Conservation (phyloP, 2,113 vertebrate genomes). For the Lophura nycthemera region DNA sequence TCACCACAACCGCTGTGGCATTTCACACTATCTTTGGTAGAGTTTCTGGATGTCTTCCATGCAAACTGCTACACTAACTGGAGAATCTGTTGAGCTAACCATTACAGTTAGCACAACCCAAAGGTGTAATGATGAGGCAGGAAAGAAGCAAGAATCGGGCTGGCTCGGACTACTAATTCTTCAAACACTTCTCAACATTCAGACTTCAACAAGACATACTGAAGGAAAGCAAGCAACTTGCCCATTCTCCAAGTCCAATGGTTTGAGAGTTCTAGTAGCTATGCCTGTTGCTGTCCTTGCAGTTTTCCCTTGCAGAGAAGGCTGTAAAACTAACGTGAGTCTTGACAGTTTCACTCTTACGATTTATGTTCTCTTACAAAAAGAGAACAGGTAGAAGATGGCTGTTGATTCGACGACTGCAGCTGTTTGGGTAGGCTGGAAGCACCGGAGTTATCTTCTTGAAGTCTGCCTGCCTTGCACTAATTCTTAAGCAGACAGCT, state of each 20-base stretch:
- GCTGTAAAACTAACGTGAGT: background rate
- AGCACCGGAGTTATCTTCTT: background rate
- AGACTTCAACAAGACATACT: background rate
- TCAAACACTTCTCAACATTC: background rate
- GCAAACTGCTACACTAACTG: background rate
- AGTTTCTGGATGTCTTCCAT: background rate
- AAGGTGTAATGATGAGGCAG: background rate
- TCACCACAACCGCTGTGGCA: background rate
- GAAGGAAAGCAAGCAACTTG: background rate
- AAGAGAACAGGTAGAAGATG: background rate
- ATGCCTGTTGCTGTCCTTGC: background rate
- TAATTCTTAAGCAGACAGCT: background rate
- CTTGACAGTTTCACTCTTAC: background rate
- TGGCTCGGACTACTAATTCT: background rate
- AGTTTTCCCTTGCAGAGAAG: background rate
- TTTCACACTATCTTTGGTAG: background rate
- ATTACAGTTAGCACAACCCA: background rate
- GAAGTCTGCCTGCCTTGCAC: background rate
- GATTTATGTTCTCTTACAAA: background rate
- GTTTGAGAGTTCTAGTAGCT: background rate
- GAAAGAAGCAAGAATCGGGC: accelerated
- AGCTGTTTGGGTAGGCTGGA: background rate
- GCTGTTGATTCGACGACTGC: background rate
- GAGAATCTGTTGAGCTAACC: background rate
- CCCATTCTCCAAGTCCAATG: background rate